A percentile compares a stretch with the other conserved stretches of the same genome.
phyloP scores from a whole-genome alignment of 2,888 invertebrate species.

The Agriopis leucophaearia region DNA sequence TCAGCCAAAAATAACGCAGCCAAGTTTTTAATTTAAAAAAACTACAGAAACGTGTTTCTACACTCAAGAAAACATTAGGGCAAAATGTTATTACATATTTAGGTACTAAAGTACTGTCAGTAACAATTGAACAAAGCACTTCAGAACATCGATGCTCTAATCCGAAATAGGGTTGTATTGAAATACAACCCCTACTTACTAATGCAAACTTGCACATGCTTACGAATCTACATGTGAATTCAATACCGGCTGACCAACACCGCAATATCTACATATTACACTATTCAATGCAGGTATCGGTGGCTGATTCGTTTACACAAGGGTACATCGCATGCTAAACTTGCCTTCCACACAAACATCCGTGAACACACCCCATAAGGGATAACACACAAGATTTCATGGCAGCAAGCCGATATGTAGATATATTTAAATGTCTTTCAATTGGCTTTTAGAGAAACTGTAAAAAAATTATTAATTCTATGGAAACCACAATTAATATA shows the following conservation, averaged over 20 bases:
- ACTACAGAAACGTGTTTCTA: no score
- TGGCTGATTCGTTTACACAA: conserved; percentile 58
- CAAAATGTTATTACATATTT: no score
- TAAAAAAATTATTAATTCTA: neutral
- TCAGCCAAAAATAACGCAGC: no score
- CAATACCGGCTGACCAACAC: conserved; percentile 40
- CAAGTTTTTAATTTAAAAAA: no score
- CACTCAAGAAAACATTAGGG: no score
- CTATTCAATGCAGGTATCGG: conserved; percentile 56
- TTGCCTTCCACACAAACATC: conserved; percentile 45
- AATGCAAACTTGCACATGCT: conserved; percentile 21
- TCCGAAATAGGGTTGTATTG: conserved; percentile 2
- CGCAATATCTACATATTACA: conserved; percentile 48
- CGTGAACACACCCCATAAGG: conserved; percentile 35
- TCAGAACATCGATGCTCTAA: neutral
- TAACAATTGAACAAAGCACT: no score
- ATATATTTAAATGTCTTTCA: no score
- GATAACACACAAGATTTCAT: conserved; percentile 29
- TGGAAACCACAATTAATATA: conserved; percentile 9
- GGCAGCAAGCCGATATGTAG: neutral
- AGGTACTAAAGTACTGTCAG: no score
- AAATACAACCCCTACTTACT: conserved; percentile 16
- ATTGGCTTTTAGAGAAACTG: neutral
- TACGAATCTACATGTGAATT: conserved; percentile 39
- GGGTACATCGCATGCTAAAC: conserved; percentile 55